Base-by-base conservation (phyloP, 1,140 invertebrate genomes). In the Pogonus chalceus region DNA sequence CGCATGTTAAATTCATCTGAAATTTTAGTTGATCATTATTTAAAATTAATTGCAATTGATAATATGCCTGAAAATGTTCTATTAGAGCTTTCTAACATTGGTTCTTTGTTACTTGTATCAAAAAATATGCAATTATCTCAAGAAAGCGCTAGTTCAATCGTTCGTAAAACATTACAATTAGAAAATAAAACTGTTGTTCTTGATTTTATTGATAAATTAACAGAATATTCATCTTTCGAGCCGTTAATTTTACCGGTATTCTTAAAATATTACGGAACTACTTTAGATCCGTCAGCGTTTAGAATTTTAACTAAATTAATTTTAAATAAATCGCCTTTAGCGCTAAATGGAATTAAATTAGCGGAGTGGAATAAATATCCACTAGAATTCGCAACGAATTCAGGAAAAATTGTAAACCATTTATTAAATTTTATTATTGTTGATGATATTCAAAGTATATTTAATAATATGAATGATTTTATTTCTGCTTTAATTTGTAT, bases 191-290 rank as follows among this genome's bases (percentile, higher is more conserved):
- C 73, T 20, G 72, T 84, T 10, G 72, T 83, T 7, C 70, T 83
- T 12, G 70, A 74, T 37, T 80, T 85, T 61, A 76, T 88, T 1
- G 75, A 81, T 60, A 78, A 79, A 66, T 71, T 85, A 1, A 74
- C 81, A 23, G 65, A 75, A 46, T 84, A 83, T 65, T 73, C 80
- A 3, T 79, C 80, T 43, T 90, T 90, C 68, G 85, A 88, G 66
- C 72, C 81, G 47, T 70, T 87, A 47, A 76, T 92, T 51, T 66
- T 92, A 50, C 85, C 88, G 0, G 71, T 76, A 31, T 76, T 88
- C 26, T 60, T 90, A 12, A 72, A 76, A 10, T 80, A 76, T 62
- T 81, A 81, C 58, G 66, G 80, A n/a, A 62, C 73, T 49, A 68
- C 70, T 52, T 76, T 83, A 37, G 72, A 81, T 58, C 62, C 76